Evolutionary conservation across 2,797 vertebrate genomes (phyloP), one percentile per base, ranked within the genome.

Genomic region (Cyprinodon diabolis): DNA sequence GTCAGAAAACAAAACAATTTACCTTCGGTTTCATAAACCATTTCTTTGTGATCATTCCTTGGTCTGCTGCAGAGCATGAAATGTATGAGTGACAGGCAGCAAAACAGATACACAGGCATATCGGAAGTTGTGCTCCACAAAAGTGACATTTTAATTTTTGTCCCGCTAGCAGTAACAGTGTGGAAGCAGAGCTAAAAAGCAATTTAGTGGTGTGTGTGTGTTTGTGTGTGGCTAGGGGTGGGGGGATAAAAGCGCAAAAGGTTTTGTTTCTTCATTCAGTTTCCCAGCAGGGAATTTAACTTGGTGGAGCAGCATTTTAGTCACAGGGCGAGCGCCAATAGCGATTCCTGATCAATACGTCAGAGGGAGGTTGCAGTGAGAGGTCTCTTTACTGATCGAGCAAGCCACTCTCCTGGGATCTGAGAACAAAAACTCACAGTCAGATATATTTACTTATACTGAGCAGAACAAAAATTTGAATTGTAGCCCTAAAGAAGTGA

Each of bases 381-480:
- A 84, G 90, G 88, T 89, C 88, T 90, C 89, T 85, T 85, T 85
- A 83, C 88, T 88, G 90, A 90, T 90, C 83, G 55, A 72, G 85
- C 88, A 84, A 71, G 79, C 88, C 84, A 71, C 77, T 88, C 90
- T 89, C 91, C 86, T 66, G 91, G 90, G 90, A 91, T 76, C 83
- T 66, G 83, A 66, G 88, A 94, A 94, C 94, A 95, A 95, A 94
- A 93, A 90, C 91, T 91, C 92, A 92, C 92, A 89, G 89, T 90
- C 86, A 91, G 91, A 92, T 75, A 79, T 87, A 89, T 93, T 90
- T 92, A 90, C 90, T 94, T 90, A 92, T 85, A 90, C 89, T 74
- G 84, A 90, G 85, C 47, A 69, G 76, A 86, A 80, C 79, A 87
- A 90, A 90, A 91, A 87, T 87, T 90, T 87, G 84, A 89, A 84